Evolutionary conservation across 2,888 invertebrate species (phyloP).

Genomic region (Noctua comes): DNA sequence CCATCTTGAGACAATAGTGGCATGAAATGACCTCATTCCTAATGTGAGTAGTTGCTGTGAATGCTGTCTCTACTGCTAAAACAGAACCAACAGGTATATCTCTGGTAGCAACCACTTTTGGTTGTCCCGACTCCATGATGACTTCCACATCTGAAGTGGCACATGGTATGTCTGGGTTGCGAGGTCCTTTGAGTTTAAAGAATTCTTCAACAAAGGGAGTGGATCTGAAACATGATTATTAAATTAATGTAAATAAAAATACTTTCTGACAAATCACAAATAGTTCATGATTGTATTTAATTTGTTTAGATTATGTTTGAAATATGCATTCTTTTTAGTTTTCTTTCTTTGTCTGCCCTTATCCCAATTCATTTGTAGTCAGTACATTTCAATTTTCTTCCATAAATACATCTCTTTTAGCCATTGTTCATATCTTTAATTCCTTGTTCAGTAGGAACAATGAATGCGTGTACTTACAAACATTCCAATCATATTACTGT

Average conservation of each 20-base stretch:
- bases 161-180: conserved; percentile 41
- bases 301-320: too few species aligned
- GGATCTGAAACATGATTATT: conserved; percentile 26
- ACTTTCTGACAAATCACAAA: not conserved
- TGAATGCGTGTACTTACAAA: not conserved
- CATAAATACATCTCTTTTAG: too few species aligned
- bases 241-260: not conserved
- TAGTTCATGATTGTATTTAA: too few species aligned
- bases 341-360: too few species aligned
- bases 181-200: conserved; percentile 30
- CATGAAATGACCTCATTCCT: conserved; percentile 25
- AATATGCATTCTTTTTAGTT: too few species aligned
- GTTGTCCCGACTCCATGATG: conserved; percentile 19
- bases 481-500: not conserved
- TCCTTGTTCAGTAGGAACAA: too few species aligned
- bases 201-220: conserved; percentile 19
- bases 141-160: conserved; percentile 41
- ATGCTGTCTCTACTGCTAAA: conserved; percentile 43
- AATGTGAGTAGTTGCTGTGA: not conserved
- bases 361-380: too few species aligned
- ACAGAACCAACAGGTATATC: conserved; percentile 48
- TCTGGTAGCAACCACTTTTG: conserved; percentile 45
- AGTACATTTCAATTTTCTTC: too few species aligned
- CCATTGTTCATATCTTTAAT: not conserved
- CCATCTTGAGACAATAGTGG: conserved; percentile 41